Evolutionary conservation across 2,797 vertebrate species (phyloP), one percentile per base, ranked within the genome.

Genomic region (Neoniphon sammara): DNA sequence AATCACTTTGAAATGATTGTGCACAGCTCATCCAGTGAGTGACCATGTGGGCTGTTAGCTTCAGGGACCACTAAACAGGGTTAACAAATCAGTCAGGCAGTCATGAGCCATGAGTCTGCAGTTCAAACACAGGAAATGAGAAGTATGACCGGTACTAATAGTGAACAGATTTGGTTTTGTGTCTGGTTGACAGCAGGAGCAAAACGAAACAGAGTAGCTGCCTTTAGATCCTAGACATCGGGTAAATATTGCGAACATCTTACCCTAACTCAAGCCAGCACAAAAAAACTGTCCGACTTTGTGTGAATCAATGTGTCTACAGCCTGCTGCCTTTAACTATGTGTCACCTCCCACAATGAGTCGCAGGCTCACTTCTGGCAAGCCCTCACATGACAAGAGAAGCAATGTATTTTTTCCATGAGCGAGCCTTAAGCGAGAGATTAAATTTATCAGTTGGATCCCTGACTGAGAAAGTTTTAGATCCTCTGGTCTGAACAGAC

Each of bases 401-500:
- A 1, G 1, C 10, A 2, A 18, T 36, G 6, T 42, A 10, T 21
- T 25, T 50, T 57, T 55, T 65, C 42, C 25, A 44, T 31, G 69
- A 75, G 36, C 6, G 18, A 42, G 72, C 74, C 63, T 20, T 1
- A 1, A 61, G 72, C 21, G 2, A 76, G 42, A 66, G 30, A 70
- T 70, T 52, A 59, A 47, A 65, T 72, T 20, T n/a, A 76, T 78
- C 71, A 21, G 36, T 47, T 0, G 30, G 50, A 52, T 70, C 49
- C 31, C 12, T 8, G 27, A 47, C 2, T 42, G 56, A 39, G 30
- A 53, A 75, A 3, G 54, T 52, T 66, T 36, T 42, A 57, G 52
- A 66, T 21, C 53, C 17, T 65, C 5, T 76, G 83, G 74, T 81
- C 53, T 47, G 77, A 34, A 69, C 65, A 73, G 84, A 77, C 73